Evolutionary conservation across 2,888 invertebrate species (phyloP), one percentile per base, ranked within the genome.

Genomic region (Archaeoteleia sp.): DNA sequence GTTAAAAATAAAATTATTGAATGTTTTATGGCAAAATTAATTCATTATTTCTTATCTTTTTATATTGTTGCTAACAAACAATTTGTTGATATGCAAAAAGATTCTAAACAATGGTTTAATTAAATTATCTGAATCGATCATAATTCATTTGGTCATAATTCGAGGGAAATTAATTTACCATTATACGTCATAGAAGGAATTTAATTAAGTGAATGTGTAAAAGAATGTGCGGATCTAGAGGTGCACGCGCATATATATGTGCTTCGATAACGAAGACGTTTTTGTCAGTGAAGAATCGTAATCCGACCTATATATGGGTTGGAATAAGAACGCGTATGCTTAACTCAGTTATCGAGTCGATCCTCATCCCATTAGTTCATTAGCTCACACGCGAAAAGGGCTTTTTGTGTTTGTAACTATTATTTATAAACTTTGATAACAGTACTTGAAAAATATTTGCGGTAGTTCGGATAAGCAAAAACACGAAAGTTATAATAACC

Each of bases 281-380:
- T 55, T 55, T 25, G 35, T 43, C 6, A 13, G 37, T 42, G 23
- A 60, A 54, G 51, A 60, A 43, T 61, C 27, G 37, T 48, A 53
- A 60, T 58, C 43, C 46, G 58, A 66, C 57, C 53, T 65, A 58
- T 55, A 58, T 65, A 53, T 65, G 49, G 27, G 46, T 45, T 65
- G 10, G 42, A 53, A 65, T 57, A 46, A 57, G 46, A 58, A 37
- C 40, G 54, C 58, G 42, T 30, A 46, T 35, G 49, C 48, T 67
- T 67, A 67, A 67, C 60, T 66, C 40, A 54, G 48, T 58, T 66
- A 60, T 58, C 46, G 66, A 43, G 54, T 30, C 58, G 60, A 54
- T 60, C 58, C 46, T 66, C 53, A 66, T 66, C 65, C 53, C 58
- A 66, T 66, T 58, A 66, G 43, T 54, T 40, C 58, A 49, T 48